These are phyloP conservation scores for Dryococelus australis DNA, from an alignment of 2,888 invertebrate species.

Conservation along the genomic window DNA sequence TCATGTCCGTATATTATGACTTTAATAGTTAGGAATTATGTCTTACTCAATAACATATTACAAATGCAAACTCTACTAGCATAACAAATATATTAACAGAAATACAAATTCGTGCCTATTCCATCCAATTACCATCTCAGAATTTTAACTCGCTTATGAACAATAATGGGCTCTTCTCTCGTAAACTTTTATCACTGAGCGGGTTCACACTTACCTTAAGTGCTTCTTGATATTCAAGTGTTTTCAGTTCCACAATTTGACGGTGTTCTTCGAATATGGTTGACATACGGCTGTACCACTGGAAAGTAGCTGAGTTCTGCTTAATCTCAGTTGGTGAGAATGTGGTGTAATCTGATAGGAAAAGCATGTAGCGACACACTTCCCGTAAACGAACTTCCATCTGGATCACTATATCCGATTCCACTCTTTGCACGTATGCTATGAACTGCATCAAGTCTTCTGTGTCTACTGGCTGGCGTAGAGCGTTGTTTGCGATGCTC, in stretches of 20 bases:
- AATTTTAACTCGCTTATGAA: no score
- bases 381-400: constrained; percentile 79
- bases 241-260: constrained; percentile 80
- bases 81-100: no score
- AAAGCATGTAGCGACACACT: constrained; percentile 70
- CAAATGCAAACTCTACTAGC: no score
- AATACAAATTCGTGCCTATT: no score
- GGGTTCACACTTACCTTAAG: constrained; percentile 64
- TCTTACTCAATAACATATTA: no score
- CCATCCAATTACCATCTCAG: no score
- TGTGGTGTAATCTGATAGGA: constrained; percentile 81
- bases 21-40: no score
- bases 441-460: constrained; percentile 85
- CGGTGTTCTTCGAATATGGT: constrained; percentile 84
- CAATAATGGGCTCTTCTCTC: no score
- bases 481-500: constrained; percentile 76
- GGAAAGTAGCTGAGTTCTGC: constrained; percentile 85
- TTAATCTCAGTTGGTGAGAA: constrained; percentile 87
- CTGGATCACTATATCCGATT: constrained; percentile 71
- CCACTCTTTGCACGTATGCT: constrained; percentile 77
- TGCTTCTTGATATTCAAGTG: constrained; percentile 83
- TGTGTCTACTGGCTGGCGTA: constrained; percentile 83
- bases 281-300: constrained; percentile 84
- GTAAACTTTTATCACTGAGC: no score
- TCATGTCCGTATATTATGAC: no score